Base-by-base conservation (phyloP, 2,888 invertebrate species). In the Pammene fasciana region DNA sequence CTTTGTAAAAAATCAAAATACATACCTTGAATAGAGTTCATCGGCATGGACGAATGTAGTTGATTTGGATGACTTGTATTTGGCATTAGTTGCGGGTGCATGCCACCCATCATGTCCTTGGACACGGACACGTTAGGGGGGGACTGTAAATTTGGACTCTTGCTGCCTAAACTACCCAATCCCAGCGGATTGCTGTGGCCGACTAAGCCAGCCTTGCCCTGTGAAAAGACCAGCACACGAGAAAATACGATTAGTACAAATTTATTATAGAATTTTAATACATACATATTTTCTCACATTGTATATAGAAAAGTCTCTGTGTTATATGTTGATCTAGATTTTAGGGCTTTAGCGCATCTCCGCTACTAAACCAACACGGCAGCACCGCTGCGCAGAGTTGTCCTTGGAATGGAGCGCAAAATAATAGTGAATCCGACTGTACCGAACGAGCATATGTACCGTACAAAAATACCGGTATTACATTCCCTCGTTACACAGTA, bases 121-220 rank as follows among this genome's bases (percentile, higher is more conserved):
- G 95, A 95, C 73, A 96, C 96, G 73, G 96, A 95, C 78, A 96
- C 96, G 82, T 97, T 97, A 59, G 97, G 97, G 70, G 97, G 97
- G 67, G 97, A 97, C 87, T 97, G 97, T 84, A 97, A 92, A 84
- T 95, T 97, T 74, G 97, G 96, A 87, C 96, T 96, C 87, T 97
- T 97, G 89, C 94, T 97, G 74, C 96, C 96, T 86, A 97, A 92
- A 80, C 95, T 95, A 82, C 95, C 96, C 87, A 95, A 94, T 73
- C 95, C 94, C 93, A 96, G 94, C 62, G 95, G 94, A 82, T 96
- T 94, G 84, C 96, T 94, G 78, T 95, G 94, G 90, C 95, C 94
- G 67, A 94, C 94, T 83, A 96, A 94, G 85, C 95, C 92, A 86
- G 93, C 93, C 87, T 96, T 95, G 85, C 94, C 94, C 95, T 95